A percentile compares a stretch with the other conserved stretches of the same genome.
Evolutionary conservation across 23 tunicate genomes (phyloP).

Genomic region (Halocynthia roretzi): DNA sequence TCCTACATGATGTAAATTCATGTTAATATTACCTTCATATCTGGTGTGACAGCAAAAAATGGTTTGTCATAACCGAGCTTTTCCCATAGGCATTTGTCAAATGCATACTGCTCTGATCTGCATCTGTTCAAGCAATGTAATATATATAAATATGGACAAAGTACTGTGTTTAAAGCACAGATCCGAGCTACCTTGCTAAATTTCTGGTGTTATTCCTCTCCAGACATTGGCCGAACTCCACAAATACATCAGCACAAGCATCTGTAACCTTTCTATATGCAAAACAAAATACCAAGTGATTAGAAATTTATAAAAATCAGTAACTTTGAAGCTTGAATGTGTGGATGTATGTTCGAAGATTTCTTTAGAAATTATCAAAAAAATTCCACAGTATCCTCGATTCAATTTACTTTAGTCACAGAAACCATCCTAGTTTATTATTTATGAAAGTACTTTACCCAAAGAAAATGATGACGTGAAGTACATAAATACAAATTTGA

Average conservation of each 20-base stretch:
- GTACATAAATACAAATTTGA: too few relatives aligned
- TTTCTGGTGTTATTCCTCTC: slow-evolving; percentile 47
- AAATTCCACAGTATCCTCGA: too few relatives aligned
- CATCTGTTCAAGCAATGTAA: slow-evolving; percentile 31
- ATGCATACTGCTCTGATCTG: slow-evolving; percentile 50
- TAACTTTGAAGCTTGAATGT: too few relatives aligned
- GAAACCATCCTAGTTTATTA: too few relatives aligned
- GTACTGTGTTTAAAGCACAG: not conserved
- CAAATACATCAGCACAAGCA: slow-evolving; percentile 53
- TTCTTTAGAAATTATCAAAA: too few relatives aligned
- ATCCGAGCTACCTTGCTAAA: slow-evolving; percentile 28
- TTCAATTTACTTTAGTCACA: too few relatives aligned
- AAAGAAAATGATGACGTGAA: too few relatives aligned
- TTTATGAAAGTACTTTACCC: too few relatives aligned
- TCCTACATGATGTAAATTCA: not conserved
- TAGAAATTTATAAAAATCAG: too few relatives aligned
- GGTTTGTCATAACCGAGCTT: slow-evolving; percentile 88
- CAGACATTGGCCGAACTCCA: slow-evolving; percentile 75
- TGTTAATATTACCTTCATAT: slow-evolving; percentile 20
- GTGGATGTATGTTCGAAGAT: too few relatives aligned
- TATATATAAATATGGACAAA: not conserved
- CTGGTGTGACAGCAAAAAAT: not conserved
- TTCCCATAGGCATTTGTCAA: slow-evolving; percentile 70
- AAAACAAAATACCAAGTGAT: not conserved
- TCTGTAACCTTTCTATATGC: slow-evolving; percentile 48